Conservation (phyloP, 1,140 invertebrate genomes). For the Akabosia matsudoensis region DNA sequence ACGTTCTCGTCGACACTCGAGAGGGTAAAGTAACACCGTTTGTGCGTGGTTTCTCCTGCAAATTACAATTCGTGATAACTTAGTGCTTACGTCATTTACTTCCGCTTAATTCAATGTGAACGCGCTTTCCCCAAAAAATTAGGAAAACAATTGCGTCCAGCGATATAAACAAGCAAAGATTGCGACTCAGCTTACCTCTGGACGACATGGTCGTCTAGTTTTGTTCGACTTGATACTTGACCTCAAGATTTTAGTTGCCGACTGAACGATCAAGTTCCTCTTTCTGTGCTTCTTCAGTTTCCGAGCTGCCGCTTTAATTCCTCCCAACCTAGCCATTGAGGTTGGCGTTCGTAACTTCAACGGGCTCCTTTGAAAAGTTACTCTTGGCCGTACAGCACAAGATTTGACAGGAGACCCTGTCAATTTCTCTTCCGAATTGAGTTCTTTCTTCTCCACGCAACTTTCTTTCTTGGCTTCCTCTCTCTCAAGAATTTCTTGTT, state of each 20-base stretch:
- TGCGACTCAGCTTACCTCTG: not conserved
- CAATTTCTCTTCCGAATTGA: too few species aligned
- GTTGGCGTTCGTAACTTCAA: not conserved
- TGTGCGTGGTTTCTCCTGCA: not conserved
- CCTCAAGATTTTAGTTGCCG: not conserved
- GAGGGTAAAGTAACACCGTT: not conserved
- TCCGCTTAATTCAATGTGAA: too few species aligned
- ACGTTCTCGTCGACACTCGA: not conserved
- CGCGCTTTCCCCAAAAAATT: too few species aligned
- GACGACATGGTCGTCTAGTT: not conserved
- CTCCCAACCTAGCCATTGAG: constrained; percentile 9
- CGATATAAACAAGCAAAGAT: not conserved
- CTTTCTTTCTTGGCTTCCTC: not conserved
- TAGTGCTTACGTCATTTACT: too few species aligned
- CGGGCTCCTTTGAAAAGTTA: not conserved
- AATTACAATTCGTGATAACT: not conserved
- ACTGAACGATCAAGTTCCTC: not conserved
- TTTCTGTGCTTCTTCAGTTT: constrained; percentile 13
- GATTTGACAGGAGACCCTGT: too few species aligned
- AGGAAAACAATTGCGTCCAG: not conserved
- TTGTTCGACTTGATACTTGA: constrained; percentile 1
- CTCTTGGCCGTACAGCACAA: too few species aligned
- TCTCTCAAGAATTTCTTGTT: too few species aligned
- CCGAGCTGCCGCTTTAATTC: not conserved
- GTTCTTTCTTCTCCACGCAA: not conserved